Conservation (phyloP, 2,797 vertebrate species). For the Cuniculus paca region DNA sequence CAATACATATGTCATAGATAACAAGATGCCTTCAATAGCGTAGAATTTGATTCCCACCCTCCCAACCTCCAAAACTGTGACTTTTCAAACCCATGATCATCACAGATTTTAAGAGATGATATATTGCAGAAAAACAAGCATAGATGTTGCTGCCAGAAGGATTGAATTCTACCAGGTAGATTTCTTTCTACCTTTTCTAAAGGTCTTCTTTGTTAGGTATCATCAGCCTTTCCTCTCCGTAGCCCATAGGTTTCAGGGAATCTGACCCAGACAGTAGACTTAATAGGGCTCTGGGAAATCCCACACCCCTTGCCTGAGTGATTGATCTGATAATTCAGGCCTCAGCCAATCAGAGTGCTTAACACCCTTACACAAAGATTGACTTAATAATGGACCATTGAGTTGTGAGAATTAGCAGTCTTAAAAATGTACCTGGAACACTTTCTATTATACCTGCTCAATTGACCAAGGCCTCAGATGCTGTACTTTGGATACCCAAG, state of each 20-base stretch:
- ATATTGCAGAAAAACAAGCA: neutral
- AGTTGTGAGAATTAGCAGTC: neutral
- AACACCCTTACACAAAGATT: neutral
- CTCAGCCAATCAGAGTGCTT: neutral
- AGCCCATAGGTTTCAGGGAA: neutral
- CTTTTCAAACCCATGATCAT: neutral
- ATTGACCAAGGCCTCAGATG: neutral
- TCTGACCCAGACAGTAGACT: neutral
- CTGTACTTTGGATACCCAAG: neutral
- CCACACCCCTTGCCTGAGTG: neutral
- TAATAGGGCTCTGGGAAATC: neutral
- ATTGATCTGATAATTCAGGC: neutral
- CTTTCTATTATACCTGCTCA: neutral
- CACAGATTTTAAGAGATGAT: neutral
- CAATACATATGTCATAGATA: neutral
- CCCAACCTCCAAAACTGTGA: neutral
- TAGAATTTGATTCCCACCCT: neutral
- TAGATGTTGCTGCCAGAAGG: neutral
- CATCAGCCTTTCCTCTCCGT: neutral
- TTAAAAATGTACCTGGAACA: neutral
- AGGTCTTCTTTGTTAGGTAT: neutral
- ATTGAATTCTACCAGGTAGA: neutral
- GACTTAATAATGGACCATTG: neutral
- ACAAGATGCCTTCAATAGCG: neutral
- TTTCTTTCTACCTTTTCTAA: neutral